phyloP scores from a whole-genome alignment of 1,140 invertebrate species.

The Drosophila eugracilis region DNA sequence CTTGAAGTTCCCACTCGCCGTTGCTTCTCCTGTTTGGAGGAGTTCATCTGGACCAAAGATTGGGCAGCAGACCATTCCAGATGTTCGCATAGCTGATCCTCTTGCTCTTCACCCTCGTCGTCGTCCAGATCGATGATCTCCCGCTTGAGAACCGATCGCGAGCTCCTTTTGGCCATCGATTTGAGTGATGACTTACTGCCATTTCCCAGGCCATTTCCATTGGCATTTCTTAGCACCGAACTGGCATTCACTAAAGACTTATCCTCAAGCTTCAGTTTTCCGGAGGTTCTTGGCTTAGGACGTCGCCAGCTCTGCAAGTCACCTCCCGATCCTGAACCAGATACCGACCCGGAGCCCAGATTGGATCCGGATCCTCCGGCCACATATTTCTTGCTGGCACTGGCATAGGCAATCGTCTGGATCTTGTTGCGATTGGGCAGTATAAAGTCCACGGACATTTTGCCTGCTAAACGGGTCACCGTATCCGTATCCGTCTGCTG shows the following conservation, averaged over 20 bases:
- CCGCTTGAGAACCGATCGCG: slow-evolving; percentile 58
- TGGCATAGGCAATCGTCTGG: slow-evolving; percentile 77
- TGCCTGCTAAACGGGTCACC: slow-evolving; percentile 55
- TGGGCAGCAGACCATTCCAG: slow-evolving; percentile 83
- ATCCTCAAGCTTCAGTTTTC: slow-evolving; percentile 56
- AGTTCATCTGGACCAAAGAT: slow-evolving; percentile 82
- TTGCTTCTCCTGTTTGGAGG: slow-evolving; percentile 79
- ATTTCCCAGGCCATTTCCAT: slow-evolving; percentile 55
- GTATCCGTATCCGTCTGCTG: slow-evolving; percentile 21
- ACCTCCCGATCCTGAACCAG: slow-evolving; percentile 17
- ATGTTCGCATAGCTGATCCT: slow-evolving; percentile 60
- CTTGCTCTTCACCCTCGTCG: slow-evolving; percentile 28
- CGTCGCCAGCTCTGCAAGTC: slow-evolving; percentile 53
- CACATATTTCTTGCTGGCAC: slow-evolving; percentile 77
- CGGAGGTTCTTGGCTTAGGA: slow-evolving; percentile 49
- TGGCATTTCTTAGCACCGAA: slow-evolving; percentile 71
- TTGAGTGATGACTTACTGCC: slow-evolving; percentile 50
- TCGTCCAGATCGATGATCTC: slow-evolving; percentile 74
- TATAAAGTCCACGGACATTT: slow-evolving; percentile 78
- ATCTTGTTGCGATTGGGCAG: slow-evolving; percentile 81
- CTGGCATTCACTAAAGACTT: slow-evolving; percentile 12
- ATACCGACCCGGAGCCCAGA: slow-evolving; percentile 1
- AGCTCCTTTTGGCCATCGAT: slow-evolving; percentile 51
- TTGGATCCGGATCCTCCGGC: slow-evolving; percentile 6
- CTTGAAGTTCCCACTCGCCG: slow-evolving; percentile 36